Conservation (phyloP, 2,888 invertebrate genomes). For the Choreutis nemorana region DNA sequence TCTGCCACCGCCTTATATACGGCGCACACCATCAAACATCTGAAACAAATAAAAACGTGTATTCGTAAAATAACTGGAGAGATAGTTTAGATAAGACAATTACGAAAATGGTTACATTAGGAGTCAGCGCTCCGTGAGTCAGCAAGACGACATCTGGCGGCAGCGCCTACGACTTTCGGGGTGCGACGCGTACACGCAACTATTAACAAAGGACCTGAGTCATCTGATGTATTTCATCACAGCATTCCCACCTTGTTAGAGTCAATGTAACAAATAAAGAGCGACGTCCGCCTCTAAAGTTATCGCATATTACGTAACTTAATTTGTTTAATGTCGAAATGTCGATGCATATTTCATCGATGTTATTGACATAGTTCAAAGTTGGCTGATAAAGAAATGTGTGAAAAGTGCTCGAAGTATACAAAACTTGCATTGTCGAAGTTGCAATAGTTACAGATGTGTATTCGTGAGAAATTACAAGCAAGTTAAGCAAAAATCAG, state of each 20-base stretch:
- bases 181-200: constrained; percentile 14
- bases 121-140: constrained; percentile 44
- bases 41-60: constrained; percentile 42
- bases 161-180: constrained; percentile 23
- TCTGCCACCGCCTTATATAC: constrained; percentile 51
- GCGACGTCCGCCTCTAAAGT: no score
- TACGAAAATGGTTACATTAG: constrained; percentile 25
- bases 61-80: background rate
- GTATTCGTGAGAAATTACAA: constrained; percentile 47
- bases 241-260: constrained; percentile 28
- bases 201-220: constrained; percentile 36
- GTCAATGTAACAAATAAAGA: no score
- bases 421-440: constrained; percentile 34
- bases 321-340: no score
- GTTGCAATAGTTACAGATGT: constrained; percentile 31
- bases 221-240: constrained; percentile 40
- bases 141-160: constrained; percentile 41
- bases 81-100: constrained; percentile 15
- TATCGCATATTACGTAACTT: no score
- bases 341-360: constrained; percentile 33
- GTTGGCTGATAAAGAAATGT: constrained; percentile 28
- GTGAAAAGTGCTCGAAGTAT: constrained; percentile 34
- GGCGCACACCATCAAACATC: constrained; percentile 58
- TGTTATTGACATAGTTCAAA: constrained; percentile 24
- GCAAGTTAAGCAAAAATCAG: constrained; percentile 50